Evolutionary conservation across 2,888 invertebrate species (phyloP).

Genomic region (Pristionchus mayeri): DNA sequence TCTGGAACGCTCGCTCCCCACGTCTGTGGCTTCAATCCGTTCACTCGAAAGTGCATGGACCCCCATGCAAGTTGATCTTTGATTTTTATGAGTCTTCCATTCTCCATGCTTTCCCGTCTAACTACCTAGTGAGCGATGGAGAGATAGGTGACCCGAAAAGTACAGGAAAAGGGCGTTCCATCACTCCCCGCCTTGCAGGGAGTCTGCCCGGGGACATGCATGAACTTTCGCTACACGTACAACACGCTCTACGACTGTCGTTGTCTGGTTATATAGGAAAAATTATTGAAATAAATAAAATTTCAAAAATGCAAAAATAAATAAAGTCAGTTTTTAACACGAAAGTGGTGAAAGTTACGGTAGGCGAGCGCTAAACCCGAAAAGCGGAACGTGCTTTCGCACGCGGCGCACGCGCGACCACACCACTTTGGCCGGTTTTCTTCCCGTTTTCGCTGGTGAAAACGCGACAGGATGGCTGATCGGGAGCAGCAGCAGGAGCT

Average conservation of each 20-base stretch:
- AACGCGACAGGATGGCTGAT: not conserved
- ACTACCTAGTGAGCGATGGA: too few species aligned
- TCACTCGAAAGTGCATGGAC: slow-evolving; percentile 66
- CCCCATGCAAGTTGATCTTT: slow-evolving; percentile 50
- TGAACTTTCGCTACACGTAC: slow-evolving; percentile 72
- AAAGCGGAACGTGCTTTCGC: slow-evolving; percentile 20
- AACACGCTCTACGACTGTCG: slow-evolving; percentile 70
- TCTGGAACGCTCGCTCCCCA: slow-evolving; percentile 55
- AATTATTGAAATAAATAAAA: not conserved
- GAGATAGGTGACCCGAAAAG: not conserved
- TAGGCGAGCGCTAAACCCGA: not conserved
- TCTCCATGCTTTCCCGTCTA: too few species aligned
- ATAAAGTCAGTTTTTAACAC: not conserved
- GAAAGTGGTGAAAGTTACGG: not conserved
- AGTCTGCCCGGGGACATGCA: slow-evolving; percentile 66
- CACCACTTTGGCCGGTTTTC: slow-evolving; percentile 22
- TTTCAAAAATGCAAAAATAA: not conserved
- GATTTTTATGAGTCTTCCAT: too few species aligned
- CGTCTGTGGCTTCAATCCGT: slow-evolving; percentile 70
- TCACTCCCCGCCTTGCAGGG: slow-evolving; percentile 33
- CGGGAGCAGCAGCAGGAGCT: not conserved
- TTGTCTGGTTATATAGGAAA: slow-evolving; percentile 58
- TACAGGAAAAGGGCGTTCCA: not conserved
- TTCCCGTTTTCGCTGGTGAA: not conserved
- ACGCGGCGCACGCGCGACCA: slow-evolving; percentile 30